Evolutionary conservation across 2,797 vertebrate species (phyloP).

Genomic region (Todus mexicanus): DNA sequence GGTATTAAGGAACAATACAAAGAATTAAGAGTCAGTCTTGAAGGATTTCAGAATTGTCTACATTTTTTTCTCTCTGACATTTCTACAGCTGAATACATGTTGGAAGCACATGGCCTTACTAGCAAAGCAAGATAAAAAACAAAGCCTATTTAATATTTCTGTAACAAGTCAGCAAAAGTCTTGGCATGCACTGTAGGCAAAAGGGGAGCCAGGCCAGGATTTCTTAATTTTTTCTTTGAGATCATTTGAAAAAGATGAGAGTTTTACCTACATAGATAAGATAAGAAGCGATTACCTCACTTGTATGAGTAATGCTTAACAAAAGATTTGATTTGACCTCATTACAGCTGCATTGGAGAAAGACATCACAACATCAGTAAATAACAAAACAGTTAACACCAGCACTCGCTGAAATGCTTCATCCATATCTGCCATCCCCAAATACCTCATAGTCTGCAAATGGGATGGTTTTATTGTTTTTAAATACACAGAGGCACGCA

Average conservation of each 20-base stretch:
- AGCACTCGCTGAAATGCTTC: background rate
- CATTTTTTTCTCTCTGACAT: background rate
- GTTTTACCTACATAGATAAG: background rate
- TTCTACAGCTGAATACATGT: background rate
- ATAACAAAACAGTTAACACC: slow-evolving; percentile 9
- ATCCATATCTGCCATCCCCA: background rate
- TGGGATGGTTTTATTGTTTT: slow-evolving; percentile 31
- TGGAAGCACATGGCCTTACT: background rate
- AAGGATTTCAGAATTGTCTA: background rate
- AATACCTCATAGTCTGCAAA: slow-evolving; percentile 17
- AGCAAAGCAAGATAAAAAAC: background rate
- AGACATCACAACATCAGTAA: background rate
- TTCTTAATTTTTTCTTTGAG: background rate
- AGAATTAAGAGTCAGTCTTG: background rate
- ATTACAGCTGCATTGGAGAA: background rate
- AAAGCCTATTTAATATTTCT: background rate
- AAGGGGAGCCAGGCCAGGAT: background rate
- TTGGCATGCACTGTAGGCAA: background rate
- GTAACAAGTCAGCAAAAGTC: background rate
- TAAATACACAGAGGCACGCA: background rate
- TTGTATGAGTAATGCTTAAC: background rate
- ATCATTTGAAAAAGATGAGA: background rate
- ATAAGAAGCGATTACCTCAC: background rate
- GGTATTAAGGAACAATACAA: background rate
- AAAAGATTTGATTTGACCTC: background rate